Base-by-base conservation (phyloP, 2,797 vertebrate genomes). In the Limosa lapponica region DNA sequence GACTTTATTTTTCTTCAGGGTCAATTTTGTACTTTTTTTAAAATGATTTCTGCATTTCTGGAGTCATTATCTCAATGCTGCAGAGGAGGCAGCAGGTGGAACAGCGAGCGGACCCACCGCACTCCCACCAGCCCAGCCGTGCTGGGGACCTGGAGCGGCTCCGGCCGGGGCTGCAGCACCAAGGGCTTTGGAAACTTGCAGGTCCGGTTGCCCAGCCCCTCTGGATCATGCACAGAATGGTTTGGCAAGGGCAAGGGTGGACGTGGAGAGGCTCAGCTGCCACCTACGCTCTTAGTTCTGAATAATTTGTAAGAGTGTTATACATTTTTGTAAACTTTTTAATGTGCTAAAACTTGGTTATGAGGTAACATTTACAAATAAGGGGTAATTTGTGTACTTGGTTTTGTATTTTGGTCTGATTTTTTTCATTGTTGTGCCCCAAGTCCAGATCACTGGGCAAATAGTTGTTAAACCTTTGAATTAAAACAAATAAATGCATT, bases 271-370 rank as follows among this genome's bases (percentile, higher is more conserved):
- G 59, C 77, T 93, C 86, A 61, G 5, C 88, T 89, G 87, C 92
- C 61, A 14, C 30, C 3, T 23, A 17, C 18, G 78, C 93, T 82
- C 65, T 85, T 74, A 54, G 79, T 75, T 92, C 94, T 74, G 87
- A 86, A 78, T 72, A 30, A 87, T 97, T 97, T 95, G 78, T 97
- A 95, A 82, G 41, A 77, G 62, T 70, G 89, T 87, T 90, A 77
- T 7, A 17, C 39, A 96, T 97, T 98, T 98, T 97, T 96, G 91
- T 98, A 97, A 96, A 91, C 61, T 94, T 97, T 96, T 91, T 95
- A 92, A 97, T 94, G 97, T 97, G 91, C 83, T 89, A 43, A 96
- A 97, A 91, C 83, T 97, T 94, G 84, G 83, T 96, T 97, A 94
- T 93, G 72, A 93, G 77, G 73, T 96, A 81, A 96, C 88, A 92